Percentiles rank a stretch among this genome's conserved stretches.
These are phyloP conservation scores for Patella pellucida DNA, from an alignment of 2,888 invertebrate genomes.

Conservation along the genomic window DNA sequence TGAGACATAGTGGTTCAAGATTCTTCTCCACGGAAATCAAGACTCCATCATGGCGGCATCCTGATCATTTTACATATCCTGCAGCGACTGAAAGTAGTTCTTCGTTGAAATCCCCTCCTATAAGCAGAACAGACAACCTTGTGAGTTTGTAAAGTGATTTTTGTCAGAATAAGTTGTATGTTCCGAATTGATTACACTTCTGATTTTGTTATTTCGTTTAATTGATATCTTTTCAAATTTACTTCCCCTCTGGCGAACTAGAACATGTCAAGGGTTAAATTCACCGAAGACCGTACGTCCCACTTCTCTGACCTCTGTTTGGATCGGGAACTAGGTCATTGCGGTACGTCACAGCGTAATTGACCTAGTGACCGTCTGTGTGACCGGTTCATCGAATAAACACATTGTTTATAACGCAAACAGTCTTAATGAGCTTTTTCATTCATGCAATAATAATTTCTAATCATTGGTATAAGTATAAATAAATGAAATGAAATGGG, in stretches of 20 bases:
- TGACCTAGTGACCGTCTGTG: constrained; percentile 1
- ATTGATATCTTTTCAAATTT: neutral
- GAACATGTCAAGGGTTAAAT: constrained; percentile 5
- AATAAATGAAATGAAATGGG: too few species aligned
- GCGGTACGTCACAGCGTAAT: neutral
- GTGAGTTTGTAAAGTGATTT: too few species aligned
- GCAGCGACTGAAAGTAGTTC: constrained; percentile 17
- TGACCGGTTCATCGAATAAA: constrained; percentile 2
- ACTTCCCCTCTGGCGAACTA: constrained; percentile 5
- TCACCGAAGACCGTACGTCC: neutral
- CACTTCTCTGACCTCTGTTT: neutral
- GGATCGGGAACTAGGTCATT: neutral
- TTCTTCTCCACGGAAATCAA: constrained; percentile 14
- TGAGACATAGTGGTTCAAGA: too few species aligned
- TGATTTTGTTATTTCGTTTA: too few species aligned
- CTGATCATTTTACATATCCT: constrained; percentile 12
- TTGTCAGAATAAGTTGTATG: too few species aligned
- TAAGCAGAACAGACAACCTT: too few species aligned
- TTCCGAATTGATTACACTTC: too few species aligned
- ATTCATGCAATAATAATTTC: too few species aligned
- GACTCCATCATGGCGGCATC: constrained; percentile 20
- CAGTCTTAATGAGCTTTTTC: too few species aligned
- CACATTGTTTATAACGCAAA: neutral
- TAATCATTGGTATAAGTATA: too few species aligned
- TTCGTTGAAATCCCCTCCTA: too few species aligned